Evolutionary conservation across 2,797 vertebrate genomes (phyloP), one percentile per base, ranked within the genome.

Genomic region (Scarus forsteni): DNA sequence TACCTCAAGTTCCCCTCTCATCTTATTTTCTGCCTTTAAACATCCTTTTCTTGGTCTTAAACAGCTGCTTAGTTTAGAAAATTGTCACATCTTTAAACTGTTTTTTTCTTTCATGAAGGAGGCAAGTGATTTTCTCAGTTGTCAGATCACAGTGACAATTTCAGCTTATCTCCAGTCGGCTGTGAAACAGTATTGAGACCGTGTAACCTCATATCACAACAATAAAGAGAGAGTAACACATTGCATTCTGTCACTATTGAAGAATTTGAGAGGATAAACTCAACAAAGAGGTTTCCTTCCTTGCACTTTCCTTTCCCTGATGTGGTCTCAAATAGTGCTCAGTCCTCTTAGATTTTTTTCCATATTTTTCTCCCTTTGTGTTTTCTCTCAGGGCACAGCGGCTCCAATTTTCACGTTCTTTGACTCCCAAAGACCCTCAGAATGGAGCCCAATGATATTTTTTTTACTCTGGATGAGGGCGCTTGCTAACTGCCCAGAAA

Each of bases 401-500:
- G 50, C 55, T 77, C 65, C 43, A 79, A 58, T 73, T 11, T n/a
- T 66, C 46, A 19, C 43, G 52, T 81, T 16, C 44, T 67, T 51
- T 66, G 60, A 59, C 52, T 70, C 62, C 14, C 1, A 13, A 44
- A 63, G 55, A 62, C 74, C 45, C 57, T 3, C 55, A 66, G 64
- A 59, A 65, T 35, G 11, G 18, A 73, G 34, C 34, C 46, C n/a
- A 66, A 69, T 51, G 27, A 43, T 60, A 39, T 73, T 83, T 60
- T 48, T 46, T 58, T 71, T 39, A 64, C 60, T 61, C 68, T 54
- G 69, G 56, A 77, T 51, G 56, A 76, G 46, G 50, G 51, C 6
- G 19, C 73, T 43, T 12, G 38, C 72, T 79, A 80, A 46, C 77
- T 76, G 66, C 51, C 52, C 7, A 43, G 70, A 66, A 79, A 79